Conservation (phyloP, 2,888 invertebrate genomes). For the Drosophila meridiana region DNA sequence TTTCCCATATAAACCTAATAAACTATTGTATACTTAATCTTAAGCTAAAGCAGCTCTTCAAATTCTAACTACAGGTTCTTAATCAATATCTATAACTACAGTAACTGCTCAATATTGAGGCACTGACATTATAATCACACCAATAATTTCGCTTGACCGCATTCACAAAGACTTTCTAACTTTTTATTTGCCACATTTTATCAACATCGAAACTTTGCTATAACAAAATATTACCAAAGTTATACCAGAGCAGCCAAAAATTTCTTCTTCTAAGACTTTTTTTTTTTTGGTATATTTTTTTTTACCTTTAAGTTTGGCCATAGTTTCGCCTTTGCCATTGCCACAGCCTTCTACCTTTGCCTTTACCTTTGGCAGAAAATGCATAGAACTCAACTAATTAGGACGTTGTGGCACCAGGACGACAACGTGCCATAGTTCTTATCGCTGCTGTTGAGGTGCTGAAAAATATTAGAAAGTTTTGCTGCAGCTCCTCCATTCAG, state of each 20-base stretch:
- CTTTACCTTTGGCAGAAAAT: slow-evolving; percentile 45
- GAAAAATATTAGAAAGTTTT: slow-evolving; percentile 79
- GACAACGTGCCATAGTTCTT: slow-evolving; percentile 67
- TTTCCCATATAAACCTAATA: too few species aligned
- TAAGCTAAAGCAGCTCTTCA: too few species aligned
- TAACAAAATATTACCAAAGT: slow-evolving; percentile 78
- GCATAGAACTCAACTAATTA: slow-evolving; percentile 80
- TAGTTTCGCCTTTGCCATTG: slow-evolving; percentile 15
- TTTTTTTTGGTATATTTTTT: slow-evolving; percentile 19
- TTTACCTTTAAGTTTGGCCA: slow-evolving; percentile 17
- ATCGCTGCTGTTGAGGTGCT: slow-evolving; percentile 75
- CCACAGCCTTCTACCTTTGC: slow-evolving; percentile 6
- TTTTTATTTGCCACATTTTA: slow-evolving; percentile 78
- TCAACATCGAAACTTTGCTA: slow-evolving; percentile 74
- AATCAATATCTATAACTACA: slow-evolving; percentile 9
- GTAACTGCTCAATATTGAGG: slow-evolving; percentile 25
- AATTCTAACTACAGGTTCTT: background rate
- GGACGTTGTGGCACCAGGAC: slow-evolving; percentile 51
- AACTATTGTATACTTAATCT: too few species aligned
- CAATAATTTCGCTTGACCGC: slow-evolving; percentile 42
- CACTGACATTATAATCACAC: slow-evolving; percentile 38
- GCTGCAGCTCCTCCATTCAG: slow-evolving; percentile 33
- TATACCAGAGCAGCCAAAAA: slow-evolving; percentile 67
- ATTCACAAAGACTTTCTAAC: slow-evolving; percentile 36
- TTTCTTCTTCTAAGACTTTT: slow-evolving; percentile 31